Conservation (phyloP, 2,797 vertebrate species). For the Rhinoraja longicauda region DNA sequence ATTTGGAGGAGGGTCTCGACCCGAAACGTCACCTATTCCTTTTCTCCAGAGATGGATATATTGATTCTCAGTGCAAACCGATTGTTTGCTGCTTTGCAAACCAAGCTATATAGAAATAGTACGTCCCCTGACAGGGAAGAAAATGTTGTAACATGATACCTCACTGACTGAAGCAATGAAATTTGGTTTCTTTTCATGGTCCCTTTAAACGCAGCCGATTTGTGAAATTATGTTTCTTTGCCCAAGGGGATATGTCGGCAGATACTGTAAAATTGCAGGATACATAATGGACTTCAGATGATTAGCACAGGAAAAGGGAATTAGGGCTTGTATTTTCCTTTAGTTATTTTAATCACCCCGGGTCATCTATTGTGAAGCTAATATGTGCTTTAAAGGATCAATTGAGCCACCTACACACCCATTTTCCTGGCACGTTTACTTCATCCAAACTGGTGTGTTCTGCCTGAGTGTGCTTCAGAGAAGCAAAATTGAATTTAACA, state of each 20-base stretch:
- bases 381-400: slow-evolving; percentile 32
- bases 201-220: slow-evolving; percentile 28
- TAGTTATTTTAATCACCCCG: slow-evolving; percentile 83
- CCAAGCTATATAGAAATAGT: neutral
- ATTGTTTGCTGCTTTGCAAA: neutral
- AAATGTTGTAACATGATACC: slow-evolving; percentile 26
- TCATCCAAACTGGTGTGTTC: neutral
- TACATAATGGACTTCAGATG: slow-evolving; percentile 82
- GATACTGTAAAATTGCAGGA: slow-evolving; percentile 93
- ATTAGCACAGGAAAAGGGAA: slow-evolving; percentile 79
- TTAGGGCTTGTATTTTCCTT: slow-evolving; percentile 76
- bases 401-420: slow-evolving; percentile 22
- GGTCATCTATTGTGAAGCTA: slow-evolving; percentile 32
- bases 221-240: slow-evolving; percentile 45
- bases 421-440: slow-evolving; percentile 20
- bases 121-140: neutral
- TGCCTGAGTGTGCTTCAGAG: neutral
- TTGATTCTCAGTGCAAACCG: neutral
- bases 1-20: too few relatives aligned
- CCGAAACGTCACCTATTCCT: too few relatives aligned
- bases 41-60: neutral
- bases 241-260: slow-evolving; percentile 65
- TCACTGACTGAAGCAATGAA: neutral
- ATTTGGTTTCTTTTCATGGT: slow-evolving; percentile 21
- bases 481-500: neutral